Evolutionary conservation across 2,113 vertebrate species (phyloP).

Genomic region (Anser brachyrhynchus): DNA sequence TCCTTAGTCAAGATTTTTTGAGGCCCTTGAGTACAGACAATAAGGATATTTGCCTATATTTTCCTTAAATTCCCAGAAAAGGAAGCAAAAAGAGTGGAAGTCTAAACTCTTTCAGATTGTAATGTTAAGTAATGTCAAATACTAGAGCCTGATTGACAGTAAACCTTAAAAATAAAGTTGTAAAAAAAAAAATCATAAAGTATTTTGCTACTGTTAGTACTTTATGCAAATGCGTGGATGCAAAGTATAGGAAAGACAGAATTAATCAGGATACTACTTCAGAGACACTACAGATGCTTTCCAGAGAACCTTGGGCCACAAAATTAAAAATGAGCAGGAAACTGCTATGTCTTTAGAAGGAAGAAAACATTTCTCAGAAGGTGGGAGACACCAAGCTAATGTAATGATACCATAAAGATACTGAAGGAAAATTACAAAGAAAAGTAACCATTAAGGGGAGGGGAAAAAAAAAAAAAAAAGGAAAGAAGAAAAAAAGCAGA

Average conservation of each 20-base stretch:
- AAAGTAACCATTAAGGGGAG: background rate
- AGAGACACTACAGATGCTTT: background rate
- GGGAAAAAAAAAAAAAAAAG: background rate
- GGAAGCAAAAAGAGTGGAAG: background rate
- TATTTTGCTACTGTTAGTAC: background rate
- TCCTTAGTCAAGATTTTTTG: background rate
- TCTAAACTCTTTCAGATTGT: background rate
- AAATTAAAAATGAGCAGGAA: background rate
- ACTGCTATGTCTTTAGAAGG: background rate
- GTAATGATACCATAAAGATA: background rate
- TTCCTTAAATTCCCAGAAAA: background rate
- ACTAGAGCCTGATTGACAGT: background rate
- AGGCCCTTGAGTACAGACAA: background rate
- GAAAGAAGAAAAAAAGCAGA: background rate
- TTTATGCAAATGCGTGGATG: background rate
- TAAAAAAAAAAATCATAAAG: fast-evolving
- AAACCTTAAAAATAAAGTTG: background rate
- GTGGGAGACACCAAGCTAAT: background rate
- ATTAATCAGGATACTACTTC: background rate
- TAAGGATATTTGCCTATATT: background rate
- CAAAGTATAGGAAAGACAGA: background rate
- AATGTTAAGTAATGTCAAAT: background rate
- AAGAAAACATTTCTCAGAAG: fast-evolving
- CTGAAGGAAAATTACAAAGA: background rate
- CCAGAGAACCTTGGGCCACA: background rate